Evolutionary conservation across 2,113 vertebrate species (phyloP), one percentile per base, ranked within the genome.

Genomic region (Tautogolabrus adspersus): DNA sequence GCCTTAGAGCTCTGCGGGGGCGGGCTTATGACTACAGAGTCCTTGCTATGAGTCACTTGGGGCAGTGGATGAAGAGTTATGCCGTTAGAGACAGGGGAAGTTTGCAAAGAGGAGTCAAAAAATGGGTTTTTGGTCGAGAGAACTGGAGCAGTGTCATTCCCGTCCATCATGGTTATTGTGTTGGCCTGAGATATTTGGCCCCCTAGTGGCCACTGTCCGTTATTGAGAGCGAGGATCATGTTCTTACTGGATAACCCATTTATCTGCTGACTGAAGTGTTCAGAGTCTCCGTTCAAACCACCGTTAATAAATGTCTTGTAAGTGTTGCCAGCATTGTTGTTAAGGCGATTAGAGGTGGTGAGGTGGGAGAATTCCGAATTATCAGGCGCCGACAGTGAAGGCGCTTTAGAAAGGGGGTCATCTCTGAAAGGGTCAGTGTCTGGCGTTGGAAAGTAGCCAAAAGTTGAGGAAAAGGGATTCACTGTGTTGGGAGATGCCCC

Each of bases 1-100:
- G 95, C 93, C 92, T 97, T 99, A 89, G 91, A 90, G 91, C 86
- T 99, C 93, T 97, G 96, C 68, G 97, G 97, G 90, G 98, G 97
- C 77, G 97, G 97, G 86, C 87, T 96, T 94, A 99, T 94, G 82
- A 95, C 92, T 88, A 97, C 94, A 76, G 96, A 94, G 54, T 97
- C 96, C 91, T 93, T 91, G 78, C 85, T 85, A 86, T 65, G 68
- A 66, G 92, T 51, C 64, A 90, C 91, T 54, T 81, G 55, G 23
- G 78, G 44, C 23, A 88, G 85, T 11, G 71, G 79, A 57, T 73
- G 67, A 74, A 67, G 95, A 79, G 91, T 93, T 78, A 89, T 2
- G 90, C 89, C 92, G 37, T 96, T 96, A 83, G 91, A 91, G 72
- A 91, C 52, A 0, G 93, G 58, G 21, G 84, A 66, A 84, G 81